These are phyloP conservation scores for Heterodera schachtii DNA, from an alignment of 1,140 invertebrate species.

Conservation along the genomic window DNA sequence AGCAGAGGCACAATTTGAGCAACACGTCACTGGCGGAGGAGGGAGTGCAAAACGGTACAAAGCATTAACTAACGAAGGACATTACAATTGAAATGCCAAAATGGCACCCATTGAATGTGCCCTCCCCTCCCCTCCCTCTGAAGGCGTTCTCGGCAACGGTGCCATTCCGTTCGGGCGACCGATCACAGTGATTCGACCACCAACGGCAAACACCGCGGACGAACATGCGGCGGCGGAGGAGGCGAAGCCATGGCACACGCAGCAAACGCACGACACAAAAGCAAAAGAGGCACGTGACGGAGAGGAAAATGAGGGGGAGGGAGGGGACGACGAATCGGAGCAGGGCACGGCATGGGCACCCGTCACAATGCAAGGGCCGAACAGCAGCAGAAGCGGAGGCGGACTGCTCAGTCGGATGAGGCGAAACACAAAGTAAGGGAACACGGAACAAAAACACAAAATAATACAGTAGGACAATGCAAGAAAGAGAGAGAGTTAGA, in stretches of 20 bases:
- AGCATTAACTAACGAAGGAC: background rate
- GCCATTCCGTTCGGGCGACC: conserved; percentile 11
- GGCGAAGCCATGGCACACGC: background rate
- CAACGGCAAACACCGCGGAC: background rate
- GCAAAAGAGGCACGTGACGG: background rate
- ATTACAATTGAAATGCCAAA: background rate
- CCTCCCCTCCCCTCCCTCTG: no score
- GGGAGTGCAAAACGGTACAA: conserved; percentile 17
- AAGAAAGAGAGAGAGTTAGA: no score
- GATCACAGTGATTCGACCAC: conserved; percentile 18
- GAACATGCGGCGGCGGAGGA: background rate
- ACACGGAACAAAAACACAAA: background rate
- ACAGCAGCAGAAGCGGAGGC: background rate
- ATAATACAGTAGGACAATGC: no score
- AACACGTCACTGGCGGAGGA: conserved; percentile 11
- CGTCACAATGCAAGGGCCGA: background rate
- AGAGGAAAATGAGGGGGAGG: background rate
- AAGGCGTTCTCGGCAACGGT: conserved; percentile 26
- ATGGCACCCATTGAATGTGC: no score
- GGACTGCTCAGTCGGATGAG: background rate
- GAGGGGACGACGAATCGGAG: background rate
- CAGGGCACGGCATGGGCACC: background rate
- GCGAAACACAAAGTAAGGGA: background rate
- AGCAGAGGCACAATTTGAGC: background rate
- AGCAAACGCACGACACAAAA: background rate